phyloP scores from a whole-genome alignment of 2,113 vertebrate genomes.

The Tiliqua scincoides region DNA sequence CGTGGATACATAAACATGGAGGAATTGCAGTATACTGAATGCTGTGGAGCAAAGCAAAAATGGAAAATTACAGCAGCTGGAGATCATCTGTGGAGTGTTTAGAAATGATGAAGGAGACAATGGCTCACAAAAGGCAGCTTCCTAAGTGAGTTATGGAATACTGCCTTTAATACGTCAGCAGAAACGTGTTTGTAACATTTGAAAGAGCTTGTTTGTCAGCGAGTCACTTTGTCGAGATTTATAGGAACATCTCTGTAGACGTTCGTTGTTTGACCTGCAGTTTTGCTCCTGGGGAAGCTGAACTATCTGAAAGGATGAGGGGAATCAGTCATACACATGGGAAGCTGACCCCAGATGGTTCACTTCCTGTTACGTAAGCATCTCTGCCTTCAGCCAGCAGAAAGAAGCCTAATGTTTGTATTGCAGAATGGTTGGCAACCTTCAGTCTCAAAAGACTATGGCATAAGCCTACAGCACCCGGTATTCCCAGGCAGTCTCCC shows the following conservation, averaged over 20 bases:
- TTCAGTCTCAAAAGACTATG: too few relatives aligned
- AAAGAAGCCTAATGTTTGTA: too few relatives aligned
- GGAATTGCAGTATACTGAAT: background rate
- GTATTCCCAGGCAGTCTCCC: too few relatives aligned
- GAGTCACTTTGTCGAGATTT: constrained; percentile 3
- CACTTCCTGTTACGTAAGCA: background rate
- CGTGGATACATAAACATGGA: background rate
- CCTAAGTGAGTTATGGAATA: constrained; percentile 9
- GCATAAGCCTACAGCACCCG: too few relatives aligned
- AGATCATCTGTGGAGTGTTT: background rate
- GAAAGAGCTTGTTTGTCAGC: constrained; percentile 1
- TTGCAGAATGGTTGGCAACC: too few relatives aligned
- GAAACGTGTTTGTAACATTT: background rate
- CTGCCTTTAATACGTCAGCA: background rate
- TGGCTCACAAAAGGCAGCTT: constrained; percentile 12
- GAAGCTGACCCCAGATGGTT: background rate
- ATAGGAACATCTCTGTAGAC: background rate
- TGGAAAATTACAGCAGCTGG: background rate
- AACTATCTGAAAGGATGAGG: background rate
- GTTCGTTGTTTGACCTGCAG: background rate
- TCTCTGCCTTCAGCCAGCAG: background rate
- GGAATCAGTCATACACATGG: background rate
- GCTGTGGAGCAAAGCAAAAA: constrained; percentile 3
- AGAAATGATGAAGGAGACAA: constrained; percentile 11
- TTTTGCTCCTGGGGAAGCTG: background rate